phyloP scores from a whole-genome alignment of 1,140 invertebrate species.

The Idris sp. region DNA sequence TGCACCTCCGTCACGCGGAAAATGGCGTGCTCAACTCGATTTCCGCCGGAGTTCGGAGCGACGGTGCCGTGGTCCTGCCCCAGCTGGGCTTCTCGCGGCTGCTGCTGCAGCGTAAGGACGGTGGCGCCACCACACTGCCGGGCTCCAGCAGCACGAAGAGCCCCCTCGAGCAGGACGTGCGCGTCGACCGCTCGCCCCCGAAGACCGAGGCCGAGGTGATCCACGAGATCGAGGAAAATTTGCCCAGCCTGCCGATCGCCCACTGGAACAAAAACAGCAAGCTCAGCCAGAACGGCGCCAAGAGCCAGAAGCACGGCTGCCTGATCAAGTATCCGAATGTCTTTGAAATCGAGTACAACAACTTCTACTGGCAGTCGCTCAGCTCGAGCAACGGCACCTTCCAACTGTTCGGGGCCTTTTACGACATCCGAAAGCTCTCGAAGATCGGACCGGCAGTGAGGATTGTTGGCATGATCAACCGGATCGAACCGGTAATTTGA shows the following conservation, averaged over 20 bases:
- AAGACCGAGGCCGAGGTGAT: slow-evolving; percentile 87
- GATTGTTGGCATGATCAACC: slow-evolving; percentile 93
- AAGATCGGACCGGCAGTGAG: slow-evolving; percentile 88
- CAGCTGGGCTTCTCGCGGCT: slow-evolving; percentile 36
- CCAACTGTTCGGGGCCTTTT: slow-evolving; percentile 92
- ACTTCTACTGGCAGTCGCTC: slow-evolving; percentile 93
- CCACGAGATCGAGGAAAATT: slow-evolving; percentile 84
- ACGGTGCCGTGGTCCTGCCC: not conserved
- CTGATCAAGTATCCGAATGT: slow-evolving; percentile 86
- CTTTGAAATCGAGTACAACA: slow-evolving; percentile 93
- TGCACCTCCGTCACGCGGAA: slow-evolving; percentile 74
- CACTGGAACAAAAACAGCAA: slow-evolving; percentile 90
- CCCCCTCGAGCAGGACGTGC: slow-evolving; percentile 74
- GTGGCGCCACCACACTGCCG: slow-evolving; percentile 60
- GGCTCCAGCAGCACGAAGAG: slow-evolving; percentile 67
- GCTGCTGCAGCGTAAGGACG: slow-evolving; percentile 50
- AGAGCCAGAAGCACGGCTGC: slow-evolving; percentile 84
- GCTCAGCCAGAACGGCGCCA: slow-evolving; percentile 76
- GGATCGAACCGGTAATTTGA: slow-evolving; percentile 90
- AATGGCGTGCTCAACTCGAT: slow-evolving; percentile 61
- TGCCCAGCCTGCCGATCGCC: slow-evolving; percentile 89
- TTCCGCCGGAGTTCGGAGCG: slow-evolving; percentile 66
- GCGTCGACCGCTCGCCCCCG: slow-evolving; percentile 83
- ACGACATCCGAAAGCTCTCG: slow-evolving; percentile 88
- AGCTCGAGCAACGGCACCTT: slow-evolving; percentile 90